Percentiles rank a stretch among this genome's conserved stretches.
These are phyloP conservation scores for Antechinus stuartii DNA, from an alignment of 2,113 vertebrate species.

Conservation along the genomic window DNA sequence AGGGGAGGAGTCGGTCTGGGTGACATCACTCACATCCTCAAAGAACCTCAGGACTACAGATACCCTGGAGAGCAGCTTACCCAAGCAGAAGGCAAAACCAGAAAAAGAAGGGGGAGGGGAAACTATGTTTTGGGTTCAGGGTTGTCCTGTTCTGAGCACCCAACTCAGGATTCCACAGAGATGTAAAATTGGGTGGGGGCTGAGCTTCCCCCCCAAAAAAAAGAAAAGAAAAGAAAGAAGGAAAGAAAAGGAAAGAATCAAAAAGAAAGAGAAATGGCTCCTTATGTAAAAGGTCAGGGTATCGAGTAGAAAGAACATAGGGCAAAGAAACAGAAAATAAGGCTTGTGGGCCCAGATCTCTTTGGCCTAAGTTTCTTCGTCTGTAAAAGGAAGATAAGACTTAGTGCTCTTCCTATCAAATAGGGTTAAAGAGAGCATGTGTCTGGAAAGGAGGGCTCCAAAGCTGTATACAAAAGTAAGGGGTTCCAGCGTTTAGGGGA, in stretches of 20 bases:
- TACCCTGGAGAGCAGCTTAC: not conserved
- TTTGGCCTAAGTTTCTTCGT: not conserved
- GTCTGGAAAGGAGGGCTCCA: not conserved
- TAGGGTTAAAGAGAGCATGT: too few species aligned
- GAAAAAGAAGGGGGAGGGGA: not conserved
- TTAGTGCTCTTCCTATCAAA: not conserved
- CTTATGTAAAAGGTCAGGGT: not conserved
- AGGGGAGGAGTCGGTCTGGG: not conserved
- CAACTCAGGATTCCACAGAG: not conserved
- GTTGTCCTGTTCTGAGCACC: not conserved
- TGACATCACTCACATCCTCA: slow-evolving; percentile 6
- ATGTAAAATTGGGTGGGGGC: not conserved
- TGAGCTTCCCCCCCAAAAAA: not conserved
- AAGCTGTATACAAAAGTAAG: not conserved
- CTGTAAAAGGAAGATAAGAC: not conserved
- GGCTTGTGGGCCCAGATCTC: not conserved
- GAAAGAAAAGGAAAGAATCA: too few species aligned
- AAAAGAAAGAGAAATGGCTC: not conserved
- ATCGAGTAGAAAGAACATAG: not conserved
- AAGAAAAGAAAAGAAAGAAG: not conserved
- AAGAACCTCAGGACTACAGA: not conserved
- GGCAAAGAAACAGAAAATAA: not conserved
- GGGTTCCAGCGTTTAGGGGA: not conserved
- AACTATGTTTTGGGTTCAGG: not conserved
- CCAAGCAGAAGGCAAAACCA: not conserved